Evolutionary conservation across 2,888 invertebrate species (phyloP).

Genomic region (Macrophya alboannulata): DNA sequence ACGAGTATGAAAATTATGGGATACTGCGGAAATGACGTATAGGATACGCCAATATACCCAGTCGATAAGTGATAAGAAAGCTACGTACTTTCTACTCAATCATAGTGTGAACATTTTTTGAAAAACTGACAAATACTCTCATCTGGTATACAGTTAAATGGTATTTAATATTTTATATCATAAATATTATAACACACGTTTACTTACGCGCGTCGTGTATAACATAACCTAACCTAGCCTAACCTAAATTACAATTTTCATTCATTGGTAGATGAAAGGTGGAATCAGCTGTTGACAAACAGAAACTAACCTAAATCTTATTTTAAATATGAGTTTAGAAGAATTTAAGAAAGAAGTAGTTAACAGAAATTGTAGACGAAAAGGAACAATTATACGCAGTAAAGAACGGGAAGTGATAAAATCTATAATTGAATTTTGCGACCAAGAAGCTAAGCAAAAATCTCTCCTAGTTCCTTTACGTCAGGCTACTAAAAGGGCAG

Average conservation of each 20-base stretch:
- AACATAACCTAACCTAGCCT: slow-evolving; percentile 31
- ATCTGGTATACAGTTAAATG: slow-evolving; percentile 32
- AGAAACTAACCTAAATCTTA: slow-evolving; percentile 37
- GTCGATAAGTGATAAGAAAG: slow-evolving; percentile 27
- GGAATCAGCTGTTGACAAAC: slow-evolving; percentile 50
- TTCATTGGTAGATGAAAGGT: slow-evolving; percentile 8
- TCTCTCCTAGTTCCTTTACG: slow-evolving; percentile 45
- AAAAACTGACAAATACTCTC: not conserved
- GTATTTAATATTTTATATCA: slow-evolving; percentile 4
- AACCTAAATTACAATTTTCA: slow-evolving; percentile 24
- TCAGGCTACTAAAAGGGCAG: slow-evolving; percentile 49
- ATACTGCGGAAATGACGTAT: slow-evolving; percentile 6
- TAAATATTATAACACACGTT: not conserved
- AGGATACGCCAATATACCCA: not conserved
- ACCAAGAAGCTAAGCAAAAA: slow-evolving; percentile 53
- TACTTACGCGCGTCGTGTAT: not conserved
- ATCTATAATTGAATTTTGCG: slow-evolving; percentile 54
- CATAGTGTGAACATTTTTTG: not conserved
- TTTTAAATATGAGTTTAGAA: slow-evolving; percentile 58
- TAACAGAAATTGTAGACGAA: slow-evolving; percentile 53
- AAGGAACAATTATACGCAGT: slow-evolving; percentile 52
- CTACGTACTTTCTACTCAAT: not conserved
- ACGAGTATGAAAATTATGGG: not conserved
- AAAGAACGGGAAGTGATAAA: slow-evolving; percentile 56
- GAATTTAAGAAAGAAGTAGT: slow-evolving; percentile 58